Evolutionary conservation across 2,888 invertebrate genomes (phyloP).

Genomic region (Tridacna gigas): DNA sequence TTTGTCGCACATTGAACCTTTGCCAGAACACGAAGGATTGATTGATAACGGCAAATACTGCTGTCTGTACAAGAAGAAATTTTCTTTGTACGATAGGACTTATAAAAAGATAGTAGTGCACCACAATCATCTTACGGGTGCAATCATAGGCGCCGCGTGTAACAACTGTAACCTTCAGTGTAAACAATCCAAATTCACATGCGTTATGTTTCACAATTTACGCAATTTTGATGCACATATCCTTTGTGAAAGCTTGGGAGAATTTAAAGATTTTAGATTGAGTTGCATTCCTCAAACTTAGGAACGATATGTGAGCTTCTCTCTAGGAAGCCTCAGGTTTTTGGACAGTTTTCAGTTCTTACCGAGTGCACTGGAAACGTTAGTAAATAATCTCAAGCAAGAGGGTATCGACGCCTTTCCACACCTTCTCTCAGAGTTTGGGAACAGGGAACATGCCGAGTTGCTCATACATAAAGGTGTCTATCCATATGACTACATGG

Average conservation of each 20-base stretch:
- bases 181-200: constrained; percentile 35
- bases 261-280: constrained; percentile 38
- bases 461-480: constrained; percentile 34
- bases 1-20: constrained; percentile 35
- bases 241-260: constrained; percentile 22
- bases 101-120: constrained; percentile 32
- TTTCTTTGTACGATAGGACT: constrained; percentile 33
- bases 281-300: constrained; percentile 43
- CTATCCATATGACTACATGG: constrained; percentile 40
- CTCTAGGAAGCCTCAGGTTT: constrained; percentile 48
- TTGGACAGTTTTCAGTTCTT: constrained; percentile 55
- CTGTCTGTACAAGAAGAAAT: constrained; percentile 38
- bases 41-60: constrained; percentile 26
- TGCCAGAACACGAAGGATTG: constrained; percentile 32
- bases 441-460: neutral
- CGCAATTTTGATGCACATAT: constrained; percentile 44
- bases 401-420: constrained; percentile 50
- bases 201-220: constrained; percentile 47
- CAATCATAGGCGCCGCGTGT: constrained; percentile 42
- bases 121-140: constrained; percentile 45
- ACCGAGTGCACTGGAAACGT: constrained; percentile 35
- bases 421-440: constrained; percentile 28
- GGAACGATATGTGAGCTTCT: constrained; percentile 53
- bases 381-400: constrained; percentile 39
- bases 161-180: constrained; percentile 39